Base-by-base conservation (phyloP, 2,888 invertebrate genomes). In the Andricus quercusramuli region DNA sequence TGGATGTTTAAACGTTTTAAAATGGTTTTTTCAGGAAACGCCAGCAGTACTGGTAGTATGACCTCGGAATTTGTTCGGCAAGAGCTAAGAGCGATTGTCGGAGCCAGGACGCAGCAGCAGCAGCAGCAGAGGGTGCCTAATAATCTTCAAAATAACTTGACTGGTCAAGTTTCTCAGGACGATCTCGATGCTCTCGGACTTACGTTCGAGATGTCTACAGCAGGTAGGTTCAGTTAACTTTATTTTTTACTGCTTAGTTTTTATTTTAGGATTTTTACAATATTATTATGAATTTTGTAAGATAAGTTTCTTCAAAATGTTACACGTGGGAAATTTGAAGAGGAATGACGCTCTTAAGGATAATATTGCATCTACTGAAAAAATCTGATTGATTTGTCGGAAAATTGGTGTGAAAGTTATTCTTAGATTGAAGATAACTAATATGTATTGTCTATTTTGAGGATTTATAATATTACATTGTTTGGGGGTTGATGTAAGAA, bases 41-140 rank as follows among this genome's bases (percentile, higher is more conserved):
- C 93, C 82, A 93, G 91, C 86, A 94, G 93, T 89, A 92, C 93
- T 85, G 94, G 94, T 89, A 95, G 94, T 90, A 95, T 94, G 92
- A 95, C 96, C 82, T 97, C 97, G 77, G 98, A 98, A 93, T 98
- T 96, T 93, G 98, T 98, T 87, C 95, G 98, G 90, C 97, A 98
- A 93, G 98, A 98, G 93, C 94, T 98, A 90, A 95, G 98, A 88
- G 97, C 97, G 76, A 96, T 97, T 84, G 98, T 98, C 82, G 97
- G 97, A 86, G 97, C 97, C 79, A 95, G 98, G 90, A 96, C 96
- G 59, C 85, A 85, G 86, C 88, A 88, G 78, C 91, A 88, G 78
- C 91, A 89, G 78, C 93, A 92, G 80, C 92, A 91, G 87, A 93
- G 92, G 90, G 90, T 92, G 89, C 92, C 92, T n/a, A 93, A 92